phyloP scores from a whole-genome alignment of 2,113 vertebrate species.

The Onychorhynchus coronatus region DNA sequence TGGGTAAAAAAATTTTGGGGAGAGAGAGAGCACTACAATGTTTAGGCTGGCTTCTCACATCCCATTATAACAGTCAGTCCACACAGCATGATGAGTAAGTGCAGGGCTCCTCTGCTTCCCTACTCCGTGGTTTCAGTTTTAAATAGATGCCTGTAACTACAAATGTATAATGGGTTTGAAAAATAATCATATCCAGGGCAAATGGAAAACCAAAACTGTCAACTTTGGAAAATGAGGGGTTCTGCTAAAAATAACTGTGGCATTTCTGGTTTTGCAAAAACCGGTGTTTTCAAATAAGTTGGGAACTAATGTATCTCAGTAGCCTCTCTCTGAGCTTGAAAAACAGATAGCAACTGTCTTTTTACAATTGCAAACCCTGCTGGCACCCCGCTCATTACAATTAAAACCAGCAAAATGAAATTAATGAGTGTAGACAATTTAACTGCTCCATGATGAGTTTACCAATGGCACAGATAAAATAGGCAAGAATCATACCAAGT shows the following conservation, averaged over 20 bases:
- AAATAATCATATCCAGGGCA: not conserved
- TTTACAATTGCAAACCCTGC: too few species aligned
- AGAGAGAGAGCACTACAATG: not conserved
- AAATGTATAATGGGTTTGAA: not conserved
- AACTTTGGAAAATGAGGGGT: not conserved
- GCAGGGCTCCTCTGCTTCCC: not conserved
- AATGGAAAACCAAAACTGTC: constrained; percentile 37
- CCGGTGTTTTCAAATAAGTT: not conserved
- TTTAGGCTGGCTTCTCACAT: not conserved
- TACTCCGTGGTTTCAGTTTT: not conserved
- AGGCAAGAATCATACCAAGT: not conserved
- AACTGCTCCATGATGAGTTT: not conserved
- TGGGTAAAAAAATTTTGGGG: not conserved
- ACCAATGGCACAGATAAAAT: not conserved
- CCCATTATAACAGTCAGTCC: rapidly evolving
- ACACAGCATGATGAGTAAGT: not conserved
- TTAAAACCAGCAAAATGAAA: not conserved
- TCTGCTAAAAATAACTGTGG: constrained; percentile 34
- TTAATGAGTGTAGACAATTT: not conserved
- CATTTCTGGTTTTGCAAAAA: constrained; percentile 2
- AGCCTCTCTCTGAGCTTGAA: not conserved
- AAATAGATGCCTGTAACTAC: not conserved
- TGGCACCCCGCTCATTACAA: not conserved
- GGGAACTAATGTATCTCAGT: not conserved
- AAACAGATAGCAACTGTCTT: not conserved